Conservation (phyloP, 1,140 invertebrate genomes). For the Drosophila hydei region DNA sequence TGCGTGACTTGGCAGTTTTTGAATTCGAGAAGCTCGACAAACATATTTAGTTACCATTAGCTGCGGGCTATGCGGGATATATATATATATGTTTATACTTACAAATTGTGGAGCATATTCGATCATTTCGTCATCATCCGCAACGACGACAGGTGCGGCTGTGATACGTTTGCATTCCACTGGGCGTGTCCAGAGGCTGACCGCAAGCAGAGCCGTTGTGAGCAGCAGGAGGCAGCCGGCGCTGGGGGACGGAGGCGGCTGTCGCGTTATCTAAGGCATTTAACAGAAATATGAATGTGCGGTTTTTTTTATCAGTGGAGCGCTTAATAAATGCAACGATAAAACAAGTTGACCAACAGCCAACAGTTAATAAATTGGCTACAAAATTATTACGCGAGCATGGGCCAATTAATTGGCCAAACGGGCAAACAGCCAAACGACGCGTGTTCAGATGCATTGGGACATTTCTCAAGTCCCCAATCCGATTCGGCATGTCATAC, state of each 20-base stretch:
- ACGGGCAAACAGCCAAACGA: constrained; percentile 45
- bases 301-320: constrained; percentile 61
- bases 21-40: background rate
- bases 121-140: constrained; percentile 72
- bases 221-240: constrained; percentile 22
- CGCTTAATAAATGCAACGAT: constrained; percentile 76
- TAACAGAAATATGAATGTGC: constrained; percentile 74
- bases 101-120: constrained; percentile 77
- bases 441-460: constrained; percentile 46
- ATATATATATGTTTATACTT: constrained; percentile 42
- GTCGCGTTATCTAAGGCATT: constrained; percentile 68
- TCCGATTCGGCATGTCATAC: constrained; percentile 61
- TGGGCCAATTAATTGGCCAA: constrained; percentile 51
- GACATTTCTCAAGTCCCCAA: constrained; percentile 39
- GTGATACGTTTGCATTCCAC: constrained; percentile 35
- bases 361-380: constrained; percentile 73
- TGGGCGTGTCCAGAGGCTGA: constrained; percentile 57
- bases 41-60: constrained; percentile 25
- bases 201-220: constrained; percentile 25
- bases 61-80: constrained; percentile 1
- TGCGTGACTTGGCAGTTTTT: constrained; percentile 23
- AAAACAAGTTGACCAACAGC: constrained; percentile 64
- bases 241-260: constrained; percentile 21
- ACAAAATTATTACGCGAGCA: constrained; percentile 79
- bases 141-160: constrained; percentile 59